Evolutionary conservation across 2,888 invertebrate species (phyloP), one percentile per base, ranked within the genome.

Genomic region (Drosophila histrio): DNA sequence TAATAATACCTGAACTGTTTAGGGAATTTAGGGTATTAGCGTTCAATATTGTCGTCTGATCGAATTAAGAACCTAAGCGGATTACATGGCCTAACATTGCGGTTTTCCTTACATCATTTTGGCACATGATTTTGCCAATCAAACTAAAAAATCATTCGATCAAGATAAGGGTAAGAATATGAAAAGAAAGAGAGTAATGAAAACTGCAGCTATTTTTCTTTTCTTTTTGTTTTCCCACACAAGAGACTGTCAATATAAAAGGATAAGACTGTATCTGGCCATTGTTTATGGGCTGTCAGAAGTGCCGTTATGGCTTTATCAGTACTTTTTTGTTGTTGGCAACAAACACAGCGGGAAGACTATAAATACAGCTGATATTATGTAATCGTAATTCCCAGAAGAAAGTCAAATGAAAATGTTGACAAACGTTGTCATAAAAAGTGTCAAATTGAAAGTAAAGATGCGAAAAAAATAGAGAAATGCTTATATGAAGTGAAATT

Each of bases 221-320:
- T 72, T 47, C 32, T 62, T 52, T 61, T 46, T 60, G 57, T 56
- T 61, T 62, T 57, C 67, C 67, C 72, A 76, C 54, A 54, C 39
- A 69, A 36, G 50, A 70, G 26, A 58, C 28, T 70, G 65, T 79
- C 62, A 72, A 50, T 64, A 70, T 50, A 58, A 13, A 60, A 61
- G 61, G 72, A 68, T 62, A 57, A 62, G 72, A 65, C 30, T 50
- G 56, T 54, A 28, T 57, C 26, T 22, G 46, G 41, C 15, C 61
- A 59, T 71, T 69, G 65, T 76, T 71, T 67, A 61, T 56, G 71
- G 61, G 34, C 72, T 71, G 78, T 58, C 57, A 71, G 64, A 68
- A 62, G 76, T 80, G 66, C 80, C 76, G 63, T 78, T 78, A 78
- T 70, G 73, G 30, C 63, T 60, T 79, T 73, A 72, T 76, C 61